Conservation (phyloP, 2,113 vertebrate genomes). For the Ciconia stormi region DNA sequence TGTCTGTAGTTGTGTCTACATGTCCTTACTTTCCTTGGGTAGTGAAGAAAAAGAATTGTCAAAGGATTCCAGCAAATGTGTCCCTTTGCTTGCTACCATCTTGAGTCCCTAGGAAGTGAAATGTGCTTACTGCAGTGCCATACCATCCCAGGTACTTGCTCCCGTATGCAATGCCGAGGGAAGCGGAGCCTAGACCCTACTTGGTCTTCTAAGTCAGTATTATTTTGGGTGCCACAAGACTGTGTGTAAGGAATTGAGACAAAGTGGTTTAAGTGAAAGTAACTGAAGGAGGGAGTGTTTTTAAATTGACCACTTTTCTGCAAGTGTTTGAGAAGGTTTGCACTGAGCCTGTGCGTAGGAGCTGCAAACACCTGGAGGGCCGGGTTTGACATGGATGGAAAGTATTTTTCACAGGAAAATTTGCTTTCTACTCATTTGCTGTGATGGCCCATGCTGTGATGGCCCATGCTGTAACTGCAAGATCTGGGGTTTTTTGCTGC, state of each 20-base stretch:
- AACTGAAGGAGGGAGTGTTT: background rate
- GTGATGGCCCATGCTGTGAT: background rate
- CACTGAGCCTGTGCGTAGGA: background rate
- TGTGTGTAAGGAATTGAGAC: background rate
- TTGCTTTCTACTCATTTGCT: background rate
- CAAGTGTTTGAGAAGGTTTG: background rate
- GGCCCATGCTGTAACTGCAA: background rate
- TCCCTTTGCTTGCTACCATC: background rate
- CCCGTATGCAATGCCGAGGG: background rate
- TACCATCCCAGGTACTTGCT: background rate
- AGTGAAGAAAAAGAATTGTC: background rate
- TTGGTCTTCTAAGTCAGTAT: background rate
- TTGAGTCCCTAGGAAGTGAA: background rate
- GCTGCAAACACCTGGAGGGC: background rate
- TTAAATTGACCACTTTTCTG: background rate
- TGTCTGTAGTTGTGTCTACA: background rate
- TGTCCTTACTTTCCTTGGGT: background rate
- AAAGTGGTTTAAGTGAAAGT: background rate
- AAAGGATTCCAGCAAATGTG: background rate
- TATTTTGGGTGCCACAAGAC: background rate
- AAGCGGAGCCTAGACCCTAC: accelerated
- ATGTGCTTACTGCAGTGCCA: accelerated
- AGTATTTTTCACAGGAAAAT: background rate
- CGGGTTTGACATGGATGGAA: background rate
- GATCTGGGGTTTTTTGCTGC: background rate